Evolutionary conservation across 2,113 vertebrate genomes (phyloP).

Genomic region (Chamaetylas fuelleborni): DNA sequence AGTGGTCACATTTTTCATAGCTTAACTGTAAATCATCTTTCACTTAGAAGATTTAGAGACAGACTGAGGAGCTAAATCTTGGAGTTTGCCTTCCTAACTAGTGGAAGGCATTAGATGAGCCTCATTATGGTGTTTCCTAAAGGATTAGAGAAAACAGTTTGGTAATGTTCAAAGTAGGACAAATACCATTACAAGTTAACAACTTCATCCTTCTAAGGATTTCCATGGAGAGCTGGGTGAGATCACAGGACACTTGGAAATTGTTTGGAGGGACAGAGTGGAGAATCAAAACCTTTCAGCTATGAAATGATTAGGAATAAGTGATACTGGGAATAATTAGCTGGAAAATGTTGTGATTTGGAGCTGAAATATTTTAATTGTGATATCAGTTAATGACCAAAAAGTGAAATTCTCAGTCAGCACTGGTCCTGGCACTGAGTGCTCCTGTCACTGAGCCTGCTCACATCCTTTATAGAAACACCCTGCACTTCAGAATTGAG

Average conservation of each 20-base stretch:
- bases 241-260: slow-evolving; percentile 41
- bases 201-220: slow-evolving; percentile 43
- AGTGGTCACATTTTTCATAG: slow-evolving; percentile 80
- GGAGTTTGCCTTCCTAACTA: slow-evolving; percentile 80
- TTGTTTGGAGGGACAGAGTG: background rate
- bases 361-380: background rate
- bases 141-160: slow-evolving; percentile 73
- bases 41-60: slow-evolving; percentile 85
- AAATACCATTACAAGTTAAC: slow-evolving; percentile 57
- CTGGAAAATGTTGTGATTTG: background rate
- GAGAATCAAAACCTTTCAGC: slow-evolving; percentile 8
- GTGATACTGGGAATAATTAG: background rate
- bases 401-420: background rate
- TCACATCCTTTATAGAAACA: background rate
- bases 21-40: slow-evolving; percentile 89
- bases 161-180: slow-evolving; percentile 63
- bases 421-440: background rate
- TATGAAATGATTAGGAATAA: background rate
- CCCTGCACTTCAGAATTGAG: background rate
- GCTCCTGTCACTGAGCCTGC: background rate
- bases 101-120: slow-evolving; percentile 75
- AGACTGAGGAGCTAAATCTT: slow-evolving; percentile 81
- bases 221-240: slow-evolving; percentile 23
- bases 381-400: background rate
- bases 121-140: slow-evolving; percentile 69